phyloP scores from a whole-genome alignment of 2,113 vertebrate species.

The Callorhinus ursinus region DNA sequence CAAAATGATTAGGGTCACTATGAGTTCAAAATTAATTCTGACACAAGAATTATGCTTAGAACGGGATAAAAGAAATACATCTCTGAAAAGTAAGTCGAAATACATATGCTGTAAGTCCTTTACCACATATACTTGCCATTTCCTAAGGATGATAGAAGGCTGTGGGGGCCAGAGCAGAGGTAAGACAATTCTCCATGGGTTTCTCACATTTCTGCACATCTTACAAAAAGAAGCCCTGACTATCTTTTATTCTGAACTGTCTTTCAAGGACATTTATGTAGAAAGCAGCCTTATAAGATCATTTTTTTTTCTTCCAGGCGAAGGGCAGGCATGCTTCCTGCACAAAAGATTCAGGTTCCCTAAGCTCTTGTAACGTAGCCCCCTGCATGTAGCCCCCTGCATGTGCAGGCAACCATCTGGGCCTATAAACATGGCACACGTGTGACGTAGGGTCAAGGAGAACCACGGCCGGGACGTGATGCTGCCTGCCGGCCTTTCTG shows the following conservation, averaged over 20 bases:
- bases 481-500: neutral
- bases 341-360: neutral
- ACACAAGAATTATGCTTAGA: neutral
- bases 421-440: neutral
- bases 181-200: neutral
- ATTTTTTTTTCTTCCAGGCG: neutral
- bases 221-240: neutral
- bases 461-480: too few relatives aligned
- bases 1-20: neutral
- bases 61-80: neutral
- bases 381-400: accelerated
- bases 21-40: neutral
- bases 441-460: neutral
- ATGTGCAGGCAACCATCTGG: neutral
- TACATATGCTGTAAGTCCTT: neutral
- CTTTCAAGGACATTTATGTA: neutral
- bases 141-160: neutral
- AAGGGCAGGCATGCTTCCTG: neutral
- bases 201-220: neutral
- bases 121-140: neutral
- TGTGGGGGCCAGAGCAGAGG: neutral
- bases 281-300: neutral
- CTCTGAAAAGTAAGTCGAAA: neutral
- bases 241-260: neutral
- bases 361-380: neutral